Conservation (phyloP, 2,113 vertebrate species). For the Haliaeetus leucogaster region DNA sequence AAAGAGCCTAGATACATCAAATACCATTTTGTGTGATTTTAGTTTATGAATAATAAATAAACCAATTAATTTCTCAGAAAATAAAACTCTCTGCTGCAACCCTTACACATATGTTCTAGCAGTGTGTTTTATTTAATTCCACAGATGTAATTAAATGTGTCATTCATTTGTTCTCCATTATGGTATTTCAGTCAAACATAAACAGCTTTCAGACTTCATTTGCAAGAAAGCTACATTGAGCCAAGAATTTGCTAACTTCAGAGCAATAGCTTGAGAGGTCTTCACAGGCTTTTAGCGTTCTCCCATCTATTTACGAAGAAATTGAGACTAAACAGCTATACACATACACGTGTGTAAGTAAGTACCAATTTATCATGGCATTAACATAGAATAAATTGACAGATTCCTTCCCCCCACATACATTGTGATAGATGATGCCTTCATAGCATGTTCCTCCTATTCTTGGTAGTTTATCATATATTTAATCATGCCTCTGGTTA, state of each 20-base stretch:
- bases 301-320: background rate
- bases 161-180: conserved; percentile 43
- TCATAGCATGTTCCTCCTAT: background rate
- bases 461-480: background rate
- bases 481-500: background rate
- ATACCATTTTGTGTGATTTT: background rate
- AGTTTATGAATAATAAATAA: conserved; percentile 32
- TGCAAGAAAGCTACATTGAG: background rate
- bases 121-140: conserved; percentile 35
- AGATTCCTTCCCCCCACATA: background rate
- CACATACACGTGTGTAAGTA: background rate
- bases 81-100: background rate
- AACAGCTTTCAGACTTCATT: conserved; percentile 35
- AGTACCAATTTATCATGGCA: background rate
- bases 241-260: conserved; percentile 13
- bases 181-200: conserved; percentile 33
- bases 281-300: background rate
- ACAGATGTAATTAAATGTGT: conserved; percentile 45
- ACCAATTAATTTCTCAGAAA: conserved; percentile 32
- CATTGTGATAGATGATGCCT: background rate
- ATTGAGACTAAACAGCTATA: background rate
- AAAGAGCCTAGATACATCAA: background rate
- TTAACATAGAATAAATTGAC: background rate
- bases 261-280: background rate
- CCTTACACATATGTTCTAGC: background rate